phyloP scores from a whole-genome alignment of 35 echinoderm and acorn worm genomes.

The Amphiura filiformis region DNA sequence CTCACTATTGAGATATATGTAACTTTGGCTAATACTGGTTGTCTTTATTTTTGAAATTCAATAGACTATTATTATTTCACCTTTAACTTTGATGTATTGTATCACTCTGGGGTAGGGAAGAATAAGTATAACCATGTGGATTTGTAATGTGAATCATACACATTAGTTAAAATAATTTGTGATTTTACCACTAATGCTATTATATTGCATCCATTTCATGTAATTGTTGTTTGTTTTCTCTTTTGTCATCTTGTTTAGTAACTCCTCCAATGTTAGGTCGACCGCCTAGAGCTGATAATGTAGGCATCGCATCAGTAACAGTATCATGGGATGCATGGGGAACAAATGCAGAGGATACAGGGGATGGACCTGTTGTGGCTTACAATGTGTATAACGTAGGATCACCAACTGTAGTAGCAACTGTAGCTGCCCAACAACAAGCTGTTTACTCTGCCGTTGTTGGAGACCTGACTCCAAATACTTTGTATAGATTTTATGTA shows the following conservation, averaged over 20 bases:
- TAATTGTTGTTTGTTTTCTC: not conserved
- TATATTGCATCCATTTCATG: not conserved
- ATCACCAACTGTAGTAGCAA: not conserved
- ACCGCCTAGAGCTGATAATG: not conserved
- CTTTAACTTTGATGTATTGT: not conserved
- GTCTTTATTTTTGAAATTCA: too few species aligned
- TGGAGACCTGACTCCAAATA: not conserved
- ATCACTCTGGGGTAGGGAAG: not conserved
- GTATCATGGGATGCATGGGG: slow-evolving; percentile 38
- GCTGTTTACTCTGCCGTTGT: not conserved
- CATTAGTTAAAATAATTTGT: not conserved
- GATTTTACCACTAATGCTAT: not conserved
- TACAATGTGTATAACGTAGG: slow-evolving; percentile 35
- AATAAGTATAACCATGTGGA: not conserved
- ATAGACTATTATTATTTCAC: too few species aligned
- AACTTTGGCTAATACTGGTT: too few species aligned
- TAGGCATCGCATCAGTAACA: not conserved
- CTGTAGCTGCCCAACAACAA: not conserved
- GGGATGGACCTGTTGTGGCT: slow-evolving; percentile 39
- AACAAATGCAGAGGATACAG: slow-evolving; percentile 15
- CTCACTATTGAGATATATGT: too few species aligned
- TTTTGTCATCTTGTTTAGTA: not conserved
- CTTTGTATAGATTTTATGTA: slow-evolving; percentile 44
- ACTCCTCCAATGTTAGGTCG: slow-evolving; percentile 18
- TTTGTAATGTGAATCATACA: not conserved